phyloP scores from a whole-genome alignment of 2,113 vertebrate genomes.

The Amphiprion ocellaris region DNA sequence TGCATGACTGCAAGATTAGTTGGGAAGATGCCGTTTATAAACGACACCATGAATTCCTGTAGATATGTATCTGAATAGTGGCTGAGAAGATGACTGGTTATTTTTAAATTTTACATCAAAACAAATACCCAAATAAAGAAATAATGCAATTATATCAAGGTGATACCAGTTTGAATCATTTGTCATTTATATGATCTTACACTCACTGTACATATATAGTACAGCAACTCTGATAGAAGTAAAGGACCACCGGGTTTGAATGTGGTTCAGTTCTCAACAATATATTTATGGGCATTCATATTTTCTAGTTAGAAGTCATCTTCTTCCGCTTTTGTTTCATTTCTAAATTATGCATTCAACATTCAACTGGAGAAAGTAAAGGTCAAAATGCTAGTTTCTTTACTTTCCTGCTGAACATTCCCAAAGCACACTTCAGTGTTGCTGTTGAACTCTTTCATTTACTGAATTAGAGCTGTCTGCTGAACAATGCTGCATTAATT shows the following conservation, averaged over 20 bases:
- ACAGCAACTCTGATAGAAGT: background rate
- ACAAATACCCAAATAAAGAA: too few relatives aligned
- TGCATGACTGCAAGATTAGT: too few relatives aligned
- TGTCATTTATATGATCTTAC: too few relatives aligned
- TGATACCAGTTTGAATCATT: too few relatives aligned
- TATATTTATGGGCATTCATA: background rate
- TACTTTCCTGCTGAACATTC: background rate
- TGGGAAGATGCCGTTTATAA: too few relatives aligned
- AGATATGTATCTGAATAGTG: too few relatives aligned
- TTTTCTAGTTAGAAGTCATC: background rate
- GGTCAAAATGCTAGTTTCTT: background rate
- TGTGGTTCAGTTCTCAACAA: background rate
- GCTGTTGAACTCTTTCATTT: background rate
- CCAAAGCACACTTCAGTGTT: background rate
- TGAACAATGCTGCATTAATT: background rate
- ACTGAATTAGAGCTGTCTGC: background rate
- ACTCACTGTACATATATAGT: background rate
- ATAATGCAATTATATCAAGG: too few relatives aligned
- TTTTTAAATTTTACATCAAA: too few relatives aligned
- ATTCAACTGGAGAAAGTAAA: background rate
- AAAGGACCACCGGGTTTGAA: background rate
- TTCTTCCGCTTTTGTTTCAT: background rate
- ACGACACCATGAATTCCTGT: too few relatives aligned
- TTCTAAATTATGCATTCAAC: background rate
- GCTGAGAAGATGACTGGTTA: too few relatives aligned